Evolutionary conservation across 2,888 invertebrate species (phyloP).

Genomic region (Platycnemis pennipes): DNA sequence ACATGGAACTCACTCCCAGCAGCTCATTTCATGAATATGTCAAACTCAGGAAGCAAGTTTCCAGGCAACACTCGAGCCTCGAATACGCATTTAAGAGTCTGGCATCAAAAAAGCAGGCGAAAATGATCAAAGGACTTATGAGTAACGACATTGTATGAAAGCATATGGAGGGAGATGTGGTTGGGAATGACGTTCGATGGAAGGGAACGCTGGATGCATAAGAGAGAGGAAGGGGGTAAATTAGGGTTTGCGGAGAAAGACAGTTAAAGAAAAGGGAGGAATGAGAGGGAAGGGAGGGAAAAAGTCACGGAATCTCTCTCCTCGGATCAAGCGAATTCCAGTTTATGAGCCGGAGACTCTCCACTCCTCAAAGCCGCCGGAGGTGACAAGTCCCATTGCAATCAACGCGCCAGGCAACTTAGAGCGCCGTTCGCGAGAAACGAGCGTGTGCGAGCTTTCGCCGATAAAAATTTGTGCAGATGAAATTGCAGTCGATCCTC

Average conservation of each 20-base stretch:
- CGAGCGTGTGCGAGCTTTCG: too few species aligned
- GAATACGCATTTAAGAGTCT: not conserved
- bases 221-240: not conserved
- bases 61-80: not conserved
- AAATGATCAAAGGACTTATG: not conserved
- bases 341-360: not conserved
- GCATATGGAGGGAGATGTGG: not conserved
- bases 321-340: conserved; percentile 13
- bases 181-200: not conserved
- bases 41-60: too few species aligned
- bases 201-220: not conserved
- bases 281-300: not conserved
- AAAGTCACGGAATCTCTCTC: conserved; percentile 2
- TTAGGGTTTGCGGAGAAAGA: not conserved
- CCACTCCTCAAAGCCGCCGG: not conserved
- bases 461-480: too few species aligned
- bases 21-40: too few species aligned
- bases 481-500: too few species aligned
- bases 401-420: not conserved
- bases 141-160: not conserved
- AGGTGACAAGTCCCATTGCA: not conserved
- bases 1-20: too few species aligned
- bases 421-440: not conserved
- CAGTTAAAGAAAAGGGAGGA: not conserved
- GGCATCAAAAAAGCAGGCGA: not conserved